A percentile compares a stretch with the other conserved stretches of the same genome.
Evolutionary conservation across 2,797 vertebrate genomes (phyloP).

Genomic region (Rhinella marina): DNA sequence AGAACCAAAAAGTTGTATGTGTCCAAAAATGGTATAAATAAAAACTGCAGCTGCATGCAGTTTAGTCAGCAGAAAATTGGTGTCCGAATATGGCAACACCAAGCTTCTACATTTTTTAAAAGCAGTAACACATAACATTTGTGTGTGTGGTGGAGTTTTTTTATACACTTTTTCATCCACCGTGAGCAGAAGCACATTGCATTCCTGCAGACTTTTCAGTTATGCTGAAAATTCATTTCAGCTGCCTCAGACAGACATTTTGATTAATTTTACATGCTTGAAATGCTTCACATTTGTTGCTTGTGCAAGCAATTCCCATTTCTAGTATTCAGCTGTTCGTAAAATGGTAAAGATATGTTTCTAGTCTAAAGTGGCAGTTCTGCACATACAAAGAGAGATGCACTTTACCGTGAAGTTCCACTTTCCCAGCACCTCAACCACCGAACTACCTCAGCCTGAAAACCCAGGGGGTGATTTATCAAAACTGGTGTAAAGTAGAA

Average conservation of each 20-base stretch:
- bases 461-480: no score
- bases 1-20: no score
- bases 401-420: background rate
- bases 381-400: background rate
- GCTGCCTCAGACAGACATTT: background rate
- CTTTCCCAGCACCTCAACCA: no score
- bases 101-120: no score
- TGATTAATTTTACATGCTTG: background rate
- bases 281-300: background rate
- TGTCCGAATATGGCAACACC: no score
- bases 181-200: background rate
- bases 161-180: background rate
- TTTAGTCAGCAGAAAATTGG: no score
- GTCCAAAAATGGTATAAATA: no score
- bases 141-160: background rate
- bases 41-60: no score
- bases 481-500: no score
- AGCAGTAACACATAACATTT: no score
- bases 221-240: slow-evolving; percentile 7
- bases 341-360: background rate
- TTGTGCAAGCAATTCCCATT: background rate
- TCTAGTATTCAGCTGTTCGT: background rate
- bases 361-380: background rate
- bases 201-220: background rate
- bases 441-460: no score